phyloP scores from a whole-genome alignment of 2,797 vertebrate genomes.

The Sebastes hopkinsi region DNA sequence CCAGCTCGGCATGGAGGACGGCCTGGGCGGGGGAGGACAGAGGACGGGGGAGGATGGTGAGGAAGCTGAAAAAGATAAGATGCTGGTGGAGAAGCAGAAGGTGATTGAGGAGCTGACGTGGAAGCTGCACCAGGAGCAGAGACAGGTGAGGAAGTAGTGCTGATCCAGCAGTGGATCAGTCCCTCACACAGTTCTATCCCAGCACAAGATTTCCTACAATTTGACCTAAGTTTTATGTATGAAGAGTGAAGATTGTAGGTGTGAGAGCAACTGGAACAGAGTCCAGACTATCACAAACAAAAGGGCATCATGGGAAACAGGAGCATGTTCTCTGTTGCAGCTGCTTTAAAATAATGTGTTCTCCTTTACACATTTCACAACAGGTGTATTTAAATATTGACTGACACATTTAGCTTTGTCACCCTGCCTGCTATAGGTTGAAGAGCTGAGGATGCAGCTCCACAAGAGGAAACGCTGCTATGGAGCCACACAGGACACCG shows the following conservation, averaged over 20 bases:
- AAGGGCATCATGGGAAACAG: too few species aligned
- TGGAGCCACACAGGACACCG: constrained; percentile 78
- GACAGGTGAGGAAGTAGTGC: constrained; percentile 80
- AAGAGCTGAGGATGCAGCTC: constrained; percentile 94
- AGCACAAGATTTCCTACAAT: too few species aligned
- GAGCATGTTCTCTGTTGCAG: background rate
- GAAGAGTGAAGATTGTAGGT: too few species aligned
- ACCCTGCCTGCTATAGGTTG: constrained; percentile 75
- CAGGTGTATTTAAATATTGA: background rate
- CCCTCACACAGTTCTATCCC: too few species aligned
- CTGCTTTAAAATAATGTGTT: background rate
- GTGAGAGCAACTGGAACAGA: too few species aligned
- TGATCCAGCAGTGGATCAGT: too few species aligned
- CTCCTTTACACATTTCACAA: background rate
- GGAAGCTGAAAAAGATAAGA: constrained; percentile 96
- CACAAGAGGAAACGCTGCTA: constrained; percentile 90
- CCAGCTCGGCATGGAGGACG: constrained; percentile 85
- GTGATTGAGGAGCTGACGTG: constrained; percentile 98
- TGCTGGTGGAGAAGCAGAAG: constrained; percentile 99
- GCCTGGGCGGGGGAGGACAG: constrained; percentile 77
- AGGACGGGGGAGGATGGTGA: constrained; percentile 81
- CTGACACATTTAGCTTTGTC: background rate
- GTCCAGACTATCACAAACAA: too few species aligned
- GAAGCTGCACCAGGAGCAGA: constrained; percentile 96
- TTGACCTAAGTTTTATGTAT: too few species aligned